Evolutionary conservation across 2,797 vertebrate genomes (phyloP), one percentile per base, ranked within the genome.

Genomic region (Crocodylus rhombifer): DNA sequence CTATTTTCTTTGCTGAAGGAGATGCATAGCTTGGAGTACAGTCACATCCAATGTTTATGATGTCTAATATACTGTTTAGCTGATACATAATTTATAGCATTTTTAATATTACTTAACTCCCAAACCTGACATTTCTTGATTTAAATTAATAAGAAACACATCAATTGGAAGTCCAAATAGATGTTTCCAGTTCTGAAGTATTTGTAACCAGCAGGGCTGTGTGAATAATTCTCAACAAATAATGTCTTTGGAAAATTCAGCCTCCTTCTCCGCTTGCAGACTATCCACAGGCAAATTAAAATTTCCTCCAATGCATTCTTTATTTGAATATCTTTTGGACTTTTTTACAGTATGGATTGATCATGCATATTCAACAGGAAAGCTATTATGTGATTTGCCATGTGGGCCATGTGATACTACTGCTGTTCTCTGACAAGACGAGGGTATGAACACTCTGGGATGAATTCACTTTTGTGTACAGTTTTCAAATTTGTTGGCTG

Each of bases 81-180:
- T 93, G 78, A 80, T 93, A 83, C 89, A 80, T 64, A 89, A 30
- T 89, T 94, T 94, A 96, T 77, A 92, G 89, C 93, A 67, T 91
- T 96, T 95, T 97, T 95, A 91, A 95, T 95, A 93, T 95, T 96
- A 86, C 86, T 96, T 95, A 93, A 93, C 91, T 90, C 92, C 81
- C 92, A 83, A 94, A 96, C 69, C 91, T 95, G 95, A 97, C 91
- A 95, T 91, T 96, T 96, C 92, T 94, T 94, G 82, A 87, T 94
- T 93, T 84, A 96, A 97, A 96, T 96, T 95, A 97, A 96, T 95
- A 95, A 82, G 87, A 91, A 89, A 92, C 95, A 91, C 91, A 79
- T 95, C 80, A 95, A 93, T 93, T 93, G 57, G 89, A 95, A 95
- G 92, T 96, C 92, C 94, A 96, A 91, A 95, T 28, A 95, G 93